phyloP scores from a whole-genome alignment of 2,113 vertebrate genomes.

The Chamaetylas fuelleborni region DNA sequence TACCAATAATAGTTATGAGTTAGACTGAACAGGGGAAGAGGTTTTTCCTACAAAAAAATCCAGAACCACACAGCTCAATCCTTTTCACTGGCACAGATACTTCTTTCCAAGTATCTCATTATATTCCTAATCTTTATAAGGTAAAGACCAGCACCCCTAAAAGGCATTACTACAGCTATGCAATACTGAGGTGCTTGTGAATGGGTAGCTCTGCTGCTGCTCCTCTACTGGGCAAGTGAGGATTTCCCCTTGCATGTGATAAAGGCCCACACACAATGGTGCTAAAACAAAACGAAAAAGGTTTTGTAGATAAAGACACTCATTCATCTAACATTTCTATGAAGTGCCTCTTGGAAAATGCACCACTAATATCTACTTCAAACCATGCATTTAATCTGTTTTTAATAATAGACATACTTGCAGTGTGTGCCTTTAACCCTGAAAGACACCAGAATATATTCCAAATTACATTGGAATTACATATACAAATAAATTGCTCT shows the following conservation, averaged over 20 bases:
- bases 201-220: not conserved
- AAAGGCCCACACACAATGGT: not conserved
- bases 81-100: not conserved
- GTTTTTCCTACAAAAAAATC: not conserved
- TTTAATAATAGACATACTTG: not conserved
- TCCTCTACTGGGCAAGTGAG: not conserved
- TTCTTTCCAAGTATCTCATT: not conserved
- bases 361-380: not conserved
- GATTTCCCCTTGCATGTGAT: not conserved
- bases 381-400: not conserved
- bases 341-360: not conserved
- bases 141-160: not conserved
- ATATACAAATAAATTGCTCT: not conserved
- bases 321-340: not conserved
- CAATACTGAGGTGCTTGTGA: not conserved
- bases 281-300: not conserved
- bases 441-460: not conserved
- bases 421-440: not conserved
- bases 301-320: not conserved
- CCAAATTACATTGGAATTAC: not conserved
- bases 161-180: not conserved
- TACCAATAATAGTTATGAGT: not conserved
- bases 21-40: not conserved
- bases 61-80: not conserved
- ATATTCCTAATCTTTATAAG: not conserved